Percentiles rank a stretch among this genome's conserved stretches.
phyloP scores from a whole-genome alignment of 2,797 vertebrate genomes.

The Gila robusta region DNA sequence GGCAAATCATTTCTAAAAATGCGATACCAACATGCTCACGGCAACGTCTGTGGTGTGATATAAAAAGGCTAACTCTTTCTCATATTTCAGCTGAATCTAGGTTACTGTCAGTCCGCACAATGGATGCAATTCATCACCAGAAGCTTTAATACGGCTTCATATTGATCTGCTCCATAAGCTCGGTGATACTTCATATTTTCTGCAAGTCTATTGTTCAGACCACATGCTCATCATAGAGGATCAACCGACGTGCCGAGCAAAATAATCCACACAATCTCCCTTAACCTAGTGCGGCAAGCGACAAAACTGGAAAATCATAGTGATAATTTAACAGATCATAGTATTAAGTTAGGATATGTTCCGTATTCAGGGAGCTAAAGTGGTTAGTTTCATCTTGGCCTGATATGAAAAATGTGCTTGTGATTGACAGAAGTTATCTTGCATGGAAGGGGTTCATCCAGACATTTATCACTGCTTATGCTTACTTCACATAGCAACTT shows the following conservation, averaged over 20 bases:
- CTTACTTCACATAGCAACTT: background rate
- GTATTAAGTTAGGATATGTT: conserved; percentile 16
- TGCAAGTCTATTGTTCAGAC: conserved; percentile 43
- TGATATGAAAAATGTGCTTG: background rate
- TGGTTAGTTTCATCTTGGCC: background rate
- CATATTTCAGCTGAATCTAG: conserved; percentile 45
- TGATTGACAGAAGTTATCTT: conserved; percentile 25
- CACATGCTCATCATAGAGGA: conserved; percentile 11
- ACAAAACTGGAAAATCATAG: background rate
- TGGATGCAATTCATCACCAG: conserved; percentile 51
- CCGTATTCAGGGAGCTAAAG: background rate
- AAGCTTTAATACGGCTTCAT: conserved; percentile 51
- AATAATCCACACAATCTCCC: conserved; percentile 18
- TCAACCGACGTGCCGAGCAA: conserved; percentile 8
- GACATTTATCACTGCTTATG: background rate
- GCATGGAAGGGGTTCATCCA: conserved; percentile 12
- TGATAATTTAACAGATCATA: background rate
- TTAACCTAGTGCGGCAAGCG: background rate
- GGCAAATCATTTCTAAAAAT: conserved; percentile 34
- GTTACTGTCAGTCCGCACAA: conserved; percentile 53
- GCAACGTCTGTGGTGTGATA: conserved; percentile 3
- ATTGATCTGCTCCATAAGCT: conserved; percentile 54
- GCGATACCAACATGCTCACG: background rate
- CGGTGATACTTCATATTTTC: conserved; percentile 51
- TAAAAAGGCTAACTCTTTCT: conserved; percentile 27